Base-by-base conservation (phyloP, 1,140 invertebrate species). In the Frieseomelitta varia region DNA sequence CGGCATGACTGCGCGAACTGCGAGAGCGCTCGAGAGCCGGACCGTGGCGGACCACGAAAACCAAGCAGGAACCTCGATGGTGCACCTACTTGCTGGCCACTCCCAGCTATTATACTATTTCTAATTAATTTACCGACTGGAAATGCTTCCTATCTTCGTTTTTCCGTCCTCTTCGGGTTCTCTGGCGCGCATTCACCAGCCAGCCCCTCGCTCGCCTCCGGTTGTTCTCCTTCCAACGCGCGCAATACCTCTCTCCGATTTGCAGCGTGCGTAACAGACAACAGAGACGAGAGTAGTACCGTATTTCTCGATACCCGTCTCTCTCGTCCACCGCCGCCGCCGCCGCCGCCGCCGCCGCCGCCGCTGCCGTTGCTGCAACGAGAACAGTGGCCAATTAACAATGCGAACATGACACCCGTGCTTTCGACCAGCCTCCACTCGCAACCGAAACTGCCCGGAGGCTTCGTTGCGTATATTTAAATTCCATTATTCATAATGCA, bases 401-500 rank as follows among this genome's bases (percentile, higher is more conserved):
- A 91, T 92, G 90, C 91, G 90, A 91, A 90, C 87, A 88, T 90
- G 91, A 91, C 89, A 91, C 84, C 77, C 83, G 71, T 78, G 83
- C 87, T 69, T 84, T 82, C 79, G 85, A 14, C 67, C 67, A 30
- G 56, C 77, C 86, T 4, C 74, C 68, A 21, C 30, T 67, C 67
- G 15, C 63, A 86, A 76, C 86, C 71, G 84, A 85, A 85, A 79
- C 85, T 79, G 73, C 81, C 88, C 71, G 71, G 74, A 90, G 87
- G 82, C 83, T 86, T 82, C 85, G 89, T 87, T 90, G 89, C 89
- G 90, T 92, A 90, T 92, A 93, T 92, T 92, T 91, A 92, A 93
- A 93, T 92, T 93, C 92, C 89, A 92, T 92, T 92, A 92, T 93
- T 93, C 91, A 92, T 93, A 92, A 93, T 93, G 91, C 91, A 92